Percentiles rank a stretch among this genome's conserved stretches.
phyloP scores from a whole-genome alignment of 2,113 vertebrate genomes.

The Maccullochella peelii region DNA sequence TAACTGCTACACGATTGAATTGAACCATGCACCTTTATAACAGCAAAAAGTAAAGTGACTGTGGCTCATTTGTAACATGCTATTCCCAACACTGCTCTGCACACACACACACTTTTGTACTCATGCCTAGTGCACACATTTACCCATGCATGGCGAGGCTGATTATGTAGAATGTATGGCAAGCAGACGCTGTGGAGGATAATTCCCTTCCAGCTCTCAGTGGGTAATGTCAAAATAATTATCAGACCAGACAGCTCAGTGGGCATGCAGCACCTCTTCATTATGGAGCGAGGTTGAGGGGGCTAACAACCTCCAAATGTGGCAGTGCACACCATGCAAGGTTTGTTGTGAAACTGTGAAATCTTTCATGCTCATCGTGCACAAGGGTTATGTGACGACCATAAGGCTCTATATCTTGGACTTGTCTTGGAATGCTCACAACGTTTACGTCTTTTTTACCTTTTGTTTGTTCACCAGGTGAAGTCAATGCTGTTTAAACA shows the following conservation, averaged over 20 bases:
- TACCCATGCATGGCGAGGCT: conserved; percentile 45
- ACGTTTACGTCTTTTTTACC: too few relatives aligned
- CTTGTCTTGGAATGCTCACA: background rate
- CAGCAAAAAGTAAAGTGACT: background rate
- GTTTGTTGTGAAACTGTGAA: conserved; percentile 26
- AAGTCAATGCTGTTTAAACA: background rate
- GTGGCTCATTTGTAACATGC: conserved; percentile 24
- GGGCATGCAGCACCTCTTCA: conserved; percentile 71
- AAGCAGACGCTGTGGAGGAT: conserved; percentile 58
- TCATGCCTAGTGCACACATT: conserved; percentile 5
- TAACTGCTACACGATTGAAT: background rate
- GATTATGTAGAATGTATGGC: conserved; percentile 69
- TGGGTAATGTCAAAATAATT: conserved; percentile 76
- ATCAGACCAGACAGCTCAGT: conserved; percentile 74
- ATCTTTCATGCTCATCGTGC: background rate
- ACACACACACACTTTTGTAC: conserved; percentile 4
- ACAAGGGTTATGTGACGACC: background rate
- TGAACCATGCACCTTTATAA: conserved; percentile 9
- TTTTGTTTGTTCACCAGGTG: background rate
- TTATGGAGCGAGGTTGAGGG: conserved; percentile 59
- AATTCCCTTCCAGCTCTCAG: conserved; percentile 66
- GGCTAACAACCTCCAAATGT: conserved; percentile 55
- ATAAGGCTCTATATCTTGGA: background rate
- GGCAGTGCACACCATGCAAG: background rate
- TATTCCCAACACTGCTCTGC: background rate